Percentiles rank a stretch among this genome's conserved stretches.
These are phyloP conservation scores for Leptoclinus maculatus DNA, from an alignment of 2,797 vertebrate species.

Conservation along the genomic window DNA sequence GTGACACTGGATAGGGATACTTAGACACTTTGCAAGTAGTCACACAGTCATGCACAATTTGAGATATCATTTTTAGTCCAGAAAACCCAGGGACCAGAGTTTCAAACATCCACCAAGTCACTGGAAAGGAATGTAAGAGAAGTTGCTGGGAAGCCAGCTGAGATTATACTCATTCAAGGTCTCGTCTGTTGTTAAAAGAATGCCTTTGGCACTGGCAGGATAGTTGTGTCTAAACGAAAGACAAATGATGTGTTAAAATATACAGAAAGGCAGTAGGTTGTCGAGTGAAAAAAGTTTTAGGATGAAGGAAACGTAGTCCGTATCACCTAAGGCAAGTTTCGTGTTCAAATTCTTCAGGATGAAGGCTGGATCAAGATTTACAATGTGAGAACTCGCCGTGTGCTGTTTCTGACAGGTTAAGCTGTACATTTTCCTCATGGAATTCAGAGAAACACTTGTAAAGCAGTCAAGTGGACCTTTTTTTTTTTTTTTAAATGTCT, in stretches of 20 bases:
- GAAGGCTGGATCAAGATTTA: conserved; percentile 71
- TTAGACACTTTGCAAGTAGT: conserved; percentile 32
- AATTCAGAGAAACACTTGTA: conserved; percentile 40
- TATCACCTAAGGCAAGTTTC: conserved; percentile 61
- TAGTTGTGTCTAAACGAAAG: conserved; percentile 42
- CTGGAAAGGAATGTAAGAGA: conserved; percentile 57
- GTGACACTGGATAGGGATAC: conserved; percentile 46
- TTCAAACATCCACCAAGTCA: conserved; percentile 55
- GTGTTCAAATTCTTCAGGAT: conserved; percentile 58
- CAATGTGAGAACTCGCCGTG: conserved; percentile 53
- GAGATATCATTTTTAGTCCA: conserved; percentile 43
- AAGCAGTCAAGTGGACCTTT: conserved; percentile 1
- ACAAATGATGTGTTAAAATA: conserved; percentile 63
- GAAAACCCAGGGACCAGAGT: conserved; percentile 44
- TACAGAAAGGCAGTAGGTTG: conserved; percentile 45
- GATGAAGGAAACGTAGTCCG: conserved; percentile 45
- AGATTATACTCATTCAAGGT: conserved; percentile 48
- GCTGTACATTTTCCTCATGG: conserved; percentile 30
- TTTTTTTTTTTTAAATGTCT: conserved; percentile 6
- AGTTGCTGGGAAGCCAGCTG: conserved; percentile 34
- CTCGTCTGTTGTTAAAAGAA: conserved; percentile 30
- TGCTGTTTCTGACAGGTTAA: conserved; percentile 53
- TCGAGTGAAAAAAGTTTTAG: conserved; percentile 25
- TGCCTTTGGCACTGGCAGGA: conserved; percentile 38
- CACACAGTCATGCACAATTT: conserved; percentile 46